Base-by-base conservation (phyloP, 2,888 invertebrate species). In the Taenaris catops region DNA sequence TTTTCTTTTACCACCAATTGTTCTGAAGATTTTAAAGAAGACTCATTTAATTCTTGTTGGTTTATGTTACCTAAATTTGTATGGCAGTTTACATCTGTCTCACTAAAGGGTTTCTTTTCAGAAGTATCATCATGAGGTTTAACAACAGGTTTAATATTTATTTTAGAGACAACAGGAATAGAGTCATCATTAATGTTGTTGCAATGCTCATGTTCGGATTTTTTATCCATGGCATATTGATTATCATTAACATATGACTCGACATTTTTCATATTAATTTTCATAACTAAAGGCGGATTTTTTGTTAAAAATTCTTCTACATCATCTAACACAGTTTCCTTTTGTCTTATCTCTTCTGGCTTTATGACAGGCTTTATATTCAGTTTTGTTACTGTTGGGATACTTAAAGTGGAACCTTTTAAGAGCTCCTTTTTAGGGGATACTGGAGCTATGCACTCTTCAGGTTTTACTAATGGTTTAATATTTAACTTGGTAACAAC, bases 291-390 rank as follows among this genome's bases (percentile, higher is more conserved):
- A 23, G 83, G 81, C 34, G 81, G 83, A 55, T 84, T 70, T 55
- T 79, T 83, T 4, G 46, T 28, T 24, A 49, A 26, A 33, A 56
- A 62, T 20, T 74, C 79, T 25, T 56, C 65, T 49, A 29, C 42
- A 6, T 71, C 64, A 39, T 67, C 29, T 9, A 20, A 17, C 20
- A 21, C 62, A 47, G 53, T 59, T 25, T 25, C 20, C 53, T 64
- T 71, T 21, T 49, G 35, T 16, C 65, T 66, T 29, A 39, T 29
- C 37, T 76, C 75, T 23, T 75, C 78, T 24, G 84, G 88, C 58
- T 84, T 87, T 5, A 86, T 43, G 31, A 88, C 64, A 25, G 88
- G 88, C 59, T 88, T 88, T 32, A 88, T 89, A 49, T 81, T 80
- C 33, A 86, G 49, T 58, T 83, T 87, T 36, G 81, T 78, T 7